Base-by-base conservation (phyloP, 2,797 vertebrate species). In the Tamandua tetradactyla region DNA sequence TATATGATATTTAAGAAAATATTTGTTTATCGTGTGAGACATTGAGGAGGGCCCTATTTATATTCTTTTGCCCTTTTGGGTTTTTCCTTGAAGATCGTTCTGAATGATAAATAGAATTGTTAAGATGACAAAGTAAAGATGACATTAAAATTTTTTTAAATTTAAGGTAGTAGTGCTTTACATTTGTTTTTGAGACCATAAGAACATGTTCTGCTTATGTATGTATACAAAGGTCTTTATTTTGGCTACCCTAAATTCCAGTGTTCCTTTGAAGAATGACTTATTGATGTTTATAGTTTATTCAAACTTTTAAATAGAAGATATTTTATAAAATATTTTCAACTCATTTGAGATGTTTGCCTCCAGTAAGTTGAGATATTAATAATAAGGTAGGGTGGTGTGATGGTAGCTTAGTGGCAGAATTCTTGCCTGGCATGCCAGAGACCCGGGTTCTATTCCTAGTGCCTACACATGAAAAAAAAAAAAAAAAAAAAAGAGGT, bases 1-100 rank as follows among this genome's bases (percentile, higher is more conserved):
- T 61, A 42, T 59, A n/a, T 91, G 49, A 71, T 68, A 59, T 14
- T 64, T 89, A 75, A 89, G 75, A 90, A 82, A 78, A 47, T 87
- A 87, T 9, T 81, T 52, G 27, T 82, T 95, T 90, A 23, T 32
- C 62, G 1, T 74, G 20, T 64, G 62, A 94, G 64, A 18, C 37
- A 61, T 49, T 90, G 79, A 74, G 15, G 42, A 87, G 13, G 15
- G 9, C 91, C 55, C 68, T 95, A 30, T 66, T 71, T 85, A 47
- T 94, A 71, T 92, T 87, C 49, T 68, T 72, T 59, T 71, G 57
- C 11, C 13, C 40, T 86, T 89, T 76, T 57, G 17, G 40, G 11
- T 30, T 75, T 91, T 92, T 86, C 7, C 17, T 47, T 85, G 23
- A 91, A 69, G 18, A 55, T 86, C 68, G 68, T 93, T 88, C 17